These are phyloP conservation scores for Mycteria americana DNA, from an alignment of 2,797 vertebrate genomes.

Conservation along the genomic window DNA sequence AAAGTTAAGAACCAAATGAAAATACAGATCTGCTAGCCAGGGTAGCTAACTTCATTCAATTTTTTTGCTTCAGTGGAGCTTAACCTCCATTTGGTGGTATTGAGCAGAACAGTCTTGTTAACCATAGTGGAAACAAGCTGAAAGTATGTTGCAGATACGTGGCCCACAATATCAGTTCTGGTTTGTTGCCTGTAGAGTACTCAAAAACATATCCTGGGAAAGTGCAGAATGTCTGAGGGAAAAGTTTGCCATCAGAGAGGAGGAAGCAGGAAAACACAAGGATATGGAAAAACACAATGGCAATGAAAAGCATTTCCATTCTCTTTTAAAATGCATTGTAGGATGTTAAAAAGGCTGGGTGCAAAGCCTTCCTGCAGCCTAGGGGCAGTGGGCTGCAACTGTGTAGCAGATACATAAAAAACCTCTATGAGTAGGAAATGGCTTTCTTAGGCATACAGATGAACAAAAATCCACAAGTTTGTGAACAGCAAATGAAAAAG, in stretches of 20 bases:
- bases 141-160: neutral
- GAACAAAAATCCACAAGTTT: neutral
- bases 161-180: neutral
- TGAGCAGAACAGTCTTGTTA: neutral
- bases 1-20: neutral
- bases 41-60: neutral
- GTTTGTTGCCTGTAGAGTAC: neutral
- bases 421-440: neutral
- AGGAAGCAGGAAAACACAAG: neutral
- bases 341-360: neutral
- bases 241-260: neutral
- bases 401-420: neutral
- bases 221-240: neutral
- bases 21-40: neutral
- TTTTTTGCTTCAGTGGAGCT: neutral
- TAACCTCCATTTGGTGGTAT: neutral
- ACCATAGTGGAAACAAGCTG: neutral
- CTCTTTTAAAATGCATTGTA: neutral
- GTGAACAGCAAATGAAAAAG: neutral
- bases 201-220: neutral
- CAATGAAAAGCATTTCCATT: neutral
- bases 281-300: neutral
- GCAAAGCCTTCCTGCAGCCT: neutral
- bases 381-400: rapidly evolving
- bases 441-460: neutral